Base-by-base conservation (phyloP, 1,140 invertebrate genomes). In the Latrodectus geometricus region DNA sequence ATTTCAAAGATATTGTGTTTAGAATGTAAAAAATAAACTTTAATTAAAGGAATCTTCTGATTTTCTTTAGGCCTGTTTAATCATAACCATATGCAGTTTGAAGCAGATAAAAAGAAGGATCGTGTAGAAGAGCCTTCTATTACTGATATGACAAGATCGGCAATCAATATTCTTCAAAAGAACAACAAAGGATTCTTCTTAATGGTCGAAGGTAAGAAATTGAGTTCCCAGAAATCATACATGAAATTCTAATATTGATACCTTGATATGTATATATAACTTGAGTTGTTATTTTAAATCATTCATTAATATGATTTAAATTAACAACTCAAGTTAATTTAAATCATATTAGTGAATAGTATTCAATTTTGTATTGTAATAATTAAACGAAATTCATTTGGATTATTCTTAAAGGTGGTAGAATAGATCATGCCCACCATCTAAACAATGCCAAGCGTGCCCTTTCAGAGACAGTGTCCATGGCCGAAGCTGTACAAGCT, bases 351-450 rank as follows among this genome's bases (percentile, higher is more conserved):
- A 11, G n/a, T 12, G 11, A 4, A 21, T 15, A 70, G 4, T 9
- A 4, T 48, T 35, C 15, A 23, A 0, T 79, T 70, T 17, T 14
- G 52, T 20, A 0, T 11, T 76, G 23, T 49, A 9, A 48, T 23
- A 48, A 54, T 23, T 5, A 56, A 72, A 68, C 0, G 35, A 35
- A 65, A 23, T 76, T 49, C 8, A 12, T 70, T n/a, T n/a, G n/a
- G n/a, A n/a, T n/a, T n/a, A n/a, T n/a, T n/a, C n/a, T n/a, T 35
- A 35, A 35, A 87, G 85, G 86, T 9, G 88, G 86, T 4, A 92
- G 95, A 89, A 97, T 97, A 85, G 96, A 97, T 89, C 95, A 95
- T 89, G 96, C 95, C 5, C 96, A 97, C 91, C 96, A 97, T 89
- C 92, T 93, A 9, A 90, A 72, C 93, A 92, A 84, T 15, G 89